Percentiles rank a stretch among this genome's conserved stretches.
These are phyloP conservation scores for Nibea albiflora DNA, from an alignment of 2,113 vertebrate species.

Conservation along the genomic window DNA sequence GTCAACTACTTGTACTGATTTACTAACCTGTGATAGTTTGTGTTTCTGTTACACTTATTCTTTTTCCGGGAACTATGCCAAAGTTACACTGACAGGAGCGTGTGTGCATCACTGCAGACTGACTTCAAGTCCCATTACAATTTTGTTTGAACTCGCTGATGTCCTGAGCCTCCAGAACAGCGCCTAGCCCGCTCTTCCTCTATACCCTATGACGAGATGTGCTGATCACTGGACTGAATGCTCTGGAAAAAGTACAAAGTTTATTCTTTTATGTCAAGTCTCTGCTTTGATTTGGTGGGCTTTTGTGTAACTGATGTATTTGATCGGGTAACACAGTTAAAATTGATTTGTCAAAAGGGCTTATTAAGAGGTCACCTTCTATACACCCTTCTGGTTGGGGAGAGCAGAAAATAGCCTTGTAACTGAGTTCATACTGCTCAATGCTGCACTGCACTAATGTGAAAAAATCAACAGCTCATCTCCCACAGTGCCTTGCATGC, in stretches of 20 bases:
- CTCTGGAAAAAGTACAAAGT: not conserved
- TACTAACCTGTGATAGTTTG: not conserved
- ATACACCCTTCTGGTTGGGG: not conserved
- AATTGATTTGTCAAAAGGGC: not conserved
- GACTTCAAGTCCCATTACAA: slow-evolving; percentile 6
- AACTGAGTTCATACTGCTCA: not conserved
- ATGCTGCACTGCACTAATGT: not conserved
- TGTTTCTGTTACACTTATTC: not conserved
- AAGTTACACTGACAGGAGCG: not conserved
- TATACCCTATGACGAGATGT: not conserved
- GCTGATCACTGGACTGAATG: not conserved
- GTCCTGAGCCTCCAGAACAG: not conserved
- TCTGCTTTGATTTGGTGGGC: not conserved
- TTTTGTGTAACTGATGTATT: not conserved
- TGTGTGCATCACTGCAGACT: not conserved
- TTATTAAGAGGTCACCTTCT: not conserved
- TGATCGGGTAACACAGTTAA: not conserved
- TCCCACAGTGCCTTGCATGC: not conserved
- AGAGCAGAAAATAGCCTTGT: not conserved
- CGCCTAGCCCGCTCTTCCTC: not conserved
- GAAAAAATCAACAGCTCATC: not conserved
- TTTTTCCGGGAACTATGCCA: not conserved
- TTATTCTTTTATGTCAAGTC: not conserved
- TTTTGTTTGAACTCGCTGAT: not conserved
- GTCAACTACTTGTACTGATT: slow-evolving; percentile 12